Conservation (phyloP, 2,113 vertebrate genomes). For the Acinonyx jubatus region DNA sequence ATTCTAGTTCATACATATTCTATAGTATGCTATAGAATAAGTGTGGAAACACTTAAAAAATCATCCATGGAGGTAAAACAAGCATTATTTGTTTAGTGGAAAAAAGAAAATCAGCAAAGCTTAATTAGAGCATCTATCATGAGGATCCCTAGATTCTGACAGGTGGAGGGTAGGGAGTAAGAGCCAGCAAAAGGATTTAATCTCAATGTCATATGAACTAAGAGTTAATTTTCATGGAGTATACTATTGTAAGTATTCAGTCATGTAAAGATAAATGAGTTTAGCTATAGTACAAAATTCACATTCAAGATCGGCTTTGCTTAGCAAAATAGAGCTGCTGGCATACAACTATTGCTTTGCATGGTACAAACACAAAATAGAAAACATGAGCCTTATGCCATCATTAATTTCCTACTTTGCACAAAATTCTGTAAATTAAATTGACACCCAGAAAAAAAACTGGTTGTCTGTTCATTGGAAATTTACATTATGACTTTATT, state of each 20-base stretch:
- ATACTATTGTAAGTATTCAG: not conserved
- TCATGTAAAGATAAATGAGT: not conserved
- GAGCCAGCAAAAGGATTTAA: not conserved
- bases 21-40: not conserved
- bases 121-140: not conserved
- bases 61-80: not conserved
- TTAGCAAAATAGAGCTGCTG: conserved; percentile 26
- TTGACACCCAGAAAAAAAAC: conserved; percentile 8
- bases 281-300: not conserved
- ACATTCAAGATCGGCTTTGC: not conserved
- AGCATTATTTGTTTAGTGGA: not conserved
- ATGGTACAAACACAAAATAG: not conserved
- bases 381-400: conserved; percentile 53
- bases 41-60: not conserved
- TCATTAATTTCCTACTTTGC: conserved; percentile 57
- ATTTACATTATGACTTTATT: conserved; percentile 17
- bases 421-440: conserved; percentile 55
- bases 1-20: not conserved
- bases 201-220: not conserved
- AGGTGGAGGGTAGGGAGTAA: not conserved
- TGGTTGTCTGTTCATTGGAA: not conserved
- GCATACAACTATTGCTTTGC: not conserved
- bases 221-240: not conserved
- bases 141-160: not conserved
- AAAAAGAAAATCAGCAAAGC: not conserved